phyloP scores from a whole-genome alignment of 2,797 vertebrate species.

The Muscicapa comitata region DNA sequence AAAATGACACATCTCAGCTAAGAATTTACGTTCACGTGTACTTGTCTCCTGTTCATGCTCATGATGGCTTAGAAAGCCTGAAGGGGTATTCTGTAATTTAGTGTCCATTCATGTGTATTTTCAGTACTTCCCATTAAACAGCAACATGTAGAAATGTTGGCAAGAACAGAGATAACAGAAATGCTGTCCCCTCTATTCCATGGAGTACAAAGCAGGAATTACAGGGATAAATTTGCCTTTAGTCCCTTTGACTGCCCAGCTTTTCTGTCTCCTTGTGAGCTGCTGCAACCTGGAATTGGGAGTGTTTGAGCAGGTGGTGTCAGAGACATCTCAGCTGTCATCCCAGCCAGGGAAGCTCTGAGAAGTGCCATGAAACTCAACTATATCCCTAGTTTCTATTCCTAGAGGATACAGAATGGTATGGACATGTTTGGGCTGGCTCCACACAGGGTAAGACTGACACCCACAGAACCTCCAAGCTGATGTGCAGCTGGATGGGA shows the following conservation, averaged over 20 bases:
- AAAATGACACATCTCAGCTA: neutral
- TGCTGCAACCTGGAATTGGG: neutral
- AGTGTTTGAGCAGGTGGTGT: neutral
- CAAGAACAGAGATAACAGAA: neutral
- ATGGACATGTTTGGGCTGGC: neutral
- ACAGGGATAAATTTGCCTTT: neutral
- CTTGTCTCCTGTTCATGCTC: neutral
- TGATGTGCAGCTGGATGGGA: neutral
- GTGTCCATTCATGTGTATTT: slow-evolving; percentile 23
- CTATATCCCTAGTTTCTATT: neutral
- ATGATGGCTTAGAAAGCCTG: neutral
- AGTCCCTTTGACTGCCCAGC: neutral
- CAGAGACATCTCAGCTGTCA: neutral
- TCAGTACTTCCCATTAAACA: slow-evolving; percentile 5
- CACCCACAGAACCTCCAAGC: neutral
- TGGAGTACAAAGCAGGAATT: neutral
- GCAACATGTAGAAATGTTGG: neutral
- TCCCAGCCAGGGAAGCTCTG: neutral
- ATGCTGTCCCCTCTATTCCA: neutral
- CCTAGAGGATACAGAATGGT: neutral
- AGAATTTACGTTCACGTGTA: neutral
- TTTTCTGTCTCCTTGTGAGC: neutral
- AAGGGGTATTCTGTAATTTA: neutral
- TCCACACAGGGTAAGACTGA: neutral
- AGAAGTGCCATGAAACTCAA: neutral